Percentiles rank a stretch among this genome's conserved stretches.
These are phyloP conservation scores for Drosophila birchii DNA, from an alignment of 2,888 invertebrate species.

Conservation along the genomic window DNA sequence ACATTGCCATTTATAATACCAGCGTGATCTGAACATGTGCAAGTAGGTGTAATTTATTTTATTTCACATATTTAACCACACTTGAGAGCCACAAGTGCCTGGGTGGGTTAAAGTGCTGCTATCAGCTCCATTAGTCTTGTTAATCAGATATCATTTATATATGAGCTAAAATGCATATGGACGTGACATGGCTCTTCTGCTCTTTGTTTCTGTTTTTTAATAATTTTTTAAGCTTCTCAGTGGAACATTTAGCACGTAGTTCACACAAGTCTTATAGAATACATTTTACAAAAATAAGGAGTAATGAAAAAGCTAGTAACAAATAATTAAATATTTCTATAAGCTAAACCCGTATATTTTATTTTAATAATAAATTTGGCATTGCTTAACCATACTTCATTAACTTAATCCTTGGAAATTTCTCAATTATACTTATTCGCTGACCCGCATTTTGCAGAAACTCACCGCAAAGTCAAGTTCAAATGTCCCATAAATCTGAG, in stretches of 20 bases:
- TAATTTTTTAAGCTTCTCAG: not conserved
- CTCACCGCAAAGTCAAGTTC: slow-evolving; percentile 56
- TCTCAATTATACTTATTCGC: not conserved
- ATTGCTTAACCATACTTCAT: not conserved
- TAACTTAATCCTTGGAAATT: slow-evolving; percentile 3
- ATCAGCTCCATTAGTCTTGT: slow-evolving; percentile 14
- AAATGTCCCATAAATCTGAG: slow-evolving; percentile 69
- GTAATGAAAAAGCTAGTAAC: no score
- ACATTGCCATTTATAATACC: slow-evolving; percentile 48
- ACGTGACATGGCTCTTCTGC: not conserved
- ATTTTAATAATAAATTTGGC: not conserved
- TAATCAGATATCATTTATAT: slow-evolving; percentile 6
- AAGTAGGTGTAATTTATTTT: slow-evolving; percentile 44
- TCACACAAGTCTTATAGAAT: slow-evolving; percentile 15
- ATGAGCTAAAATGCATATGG: slow-evolving; percentile 1
- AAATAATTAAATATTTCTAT: no score
- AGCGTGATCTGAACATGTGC: slow-evolving; percentile 9
- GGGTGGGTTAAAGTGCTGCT: not conserved
- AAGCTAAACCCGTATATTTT: not conserved
- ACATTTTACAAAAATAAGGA: no score
- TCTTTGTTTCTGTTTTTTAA: not conserved
- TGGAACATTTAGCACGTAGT: slow-evolving; percentile 20
- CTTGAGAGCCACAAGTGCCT: not conserved
- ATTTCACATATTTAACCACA: slow-evolving; percentile 16
- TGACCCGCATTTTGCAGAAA: slow-evolving; percentile 52